These are phyloP conservation scores for Brachionus asplanchnoidis DNA, from an alignment of 1,140 invertebrate species.

Conservation along the genomic window DNA sequence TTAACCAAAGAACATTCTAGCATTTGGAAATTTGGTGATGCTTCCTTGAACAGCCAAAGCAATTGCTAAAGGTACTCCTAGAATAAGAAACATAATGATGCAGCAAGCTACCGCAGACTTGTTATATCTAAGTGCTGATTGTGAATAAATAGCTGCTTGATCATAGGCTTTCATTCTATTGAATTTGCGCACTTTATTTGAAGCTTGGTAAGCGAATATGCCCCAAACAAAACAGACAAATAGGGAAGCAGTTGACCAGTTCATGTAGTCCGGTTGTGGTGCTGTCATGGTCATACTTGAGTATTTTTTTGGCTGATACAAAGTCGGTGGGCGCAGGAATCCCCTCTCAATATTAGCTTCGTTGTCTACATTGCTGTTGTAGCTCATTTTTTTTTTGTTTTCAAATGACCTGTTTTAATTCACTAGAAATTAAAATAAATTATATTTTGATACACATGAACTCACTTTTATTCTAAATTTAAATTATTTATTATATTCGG, in stretches of 20 bases:
- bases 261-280: slow-evolving; percentile 39
- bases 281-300: neutral
- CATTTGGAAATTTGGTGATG: slow-evolving; percentile 17
- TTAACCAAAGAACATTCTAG: slow-evolving; percentile 36
- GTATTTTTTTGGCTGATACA: slow-evolving; percentile 12
- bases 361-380: slow-evolving; percentile 3
- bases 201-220: slow-evolving; percentile 19
- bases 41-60: slow-evolving; percentile 34
- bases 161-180: slow-evolving; percentile 35
- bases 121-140: slow-evolving; percentile 16
- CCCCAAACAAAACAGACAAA: slow-evolving; percentile 36
- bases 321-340: neutral
- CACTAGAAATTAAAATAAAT: neutral
- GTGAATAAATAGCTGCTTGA: slow-evolving; percentile 13
- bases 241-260: slow-evolving; percentile 26
- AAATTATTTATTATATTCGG: neutral
- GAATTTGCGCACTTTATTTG: slow-evolving; percentile 37
- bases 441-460: neutral
- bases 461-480: neutral
- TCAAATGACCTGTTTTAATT: neutral
- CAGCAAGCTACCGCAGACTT: slow-evolving; percentile 25
- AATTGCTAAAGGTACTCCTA: slow-evolving; percentile 17
- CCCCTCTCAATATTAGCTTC: neutral
- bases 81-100: neutral
- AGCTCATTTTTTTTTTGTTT: slow-evolving; percentile 19